Evolutionary conservation across 1,140 invertebrate genomes (phyloP).

Genomic region (Cephus cinctus): DNA sequence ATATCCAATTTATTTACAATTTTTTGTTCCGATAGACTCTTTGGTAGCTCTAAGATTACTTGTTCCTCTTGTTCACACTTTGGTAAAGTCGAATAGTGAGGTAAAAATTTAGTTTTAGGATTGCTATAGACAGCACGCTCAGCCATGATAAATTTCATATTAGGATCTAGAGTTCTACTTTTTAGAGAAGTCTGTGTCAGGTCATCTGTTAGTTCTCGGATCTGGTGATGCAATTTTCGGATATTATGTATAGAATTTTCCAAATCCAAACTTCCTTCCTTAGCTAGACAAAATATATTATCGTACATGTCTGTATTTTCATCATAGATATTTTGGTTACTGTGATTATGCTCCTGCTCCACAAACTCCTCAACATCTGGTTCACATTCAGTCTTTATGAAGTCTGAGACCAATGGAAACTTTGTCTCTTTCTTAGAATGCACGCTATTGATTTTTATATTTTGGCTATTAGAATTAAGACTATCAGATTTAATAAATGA

Average conservation of each 20-base stretch:
- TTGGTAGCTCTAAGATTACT: too few species aligned
- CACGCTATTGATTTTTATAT: neutral
- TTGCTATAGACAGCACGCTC: neutral
- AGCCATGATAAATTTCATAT: neutral
- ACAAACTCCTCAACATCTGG: neutral
- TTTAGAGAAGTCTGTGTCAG: neutral
- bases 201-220: conserved; percentile 12
- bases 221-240: conserved; percentile 7
- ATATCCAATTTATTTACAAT: too few species aligned
- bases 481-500: conserved; percentile 1
- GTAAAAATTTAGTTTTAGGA: too few species aligned
- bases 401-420: conserved; percentile 6
- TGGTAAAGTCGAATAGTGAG: too few species aligned
- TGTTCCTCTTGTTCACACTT: too few species aligned
- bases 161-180: neutral
- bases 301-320: too few species aligned
- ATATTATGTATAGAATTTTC: conserved; percentile 14
- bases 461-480: too few species aligned
- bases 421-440: neutral
- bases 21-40: too few species aligned
- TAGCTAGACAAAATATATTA: neutral
- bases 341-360: neutral
- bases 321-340: neutral
- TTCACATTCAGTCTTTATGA: neutral
- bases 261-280: neutral